phyloP scores from a whole-genome alignment of 2,797 vertebrate genomes.

The Galago senegalensis region DNA sequence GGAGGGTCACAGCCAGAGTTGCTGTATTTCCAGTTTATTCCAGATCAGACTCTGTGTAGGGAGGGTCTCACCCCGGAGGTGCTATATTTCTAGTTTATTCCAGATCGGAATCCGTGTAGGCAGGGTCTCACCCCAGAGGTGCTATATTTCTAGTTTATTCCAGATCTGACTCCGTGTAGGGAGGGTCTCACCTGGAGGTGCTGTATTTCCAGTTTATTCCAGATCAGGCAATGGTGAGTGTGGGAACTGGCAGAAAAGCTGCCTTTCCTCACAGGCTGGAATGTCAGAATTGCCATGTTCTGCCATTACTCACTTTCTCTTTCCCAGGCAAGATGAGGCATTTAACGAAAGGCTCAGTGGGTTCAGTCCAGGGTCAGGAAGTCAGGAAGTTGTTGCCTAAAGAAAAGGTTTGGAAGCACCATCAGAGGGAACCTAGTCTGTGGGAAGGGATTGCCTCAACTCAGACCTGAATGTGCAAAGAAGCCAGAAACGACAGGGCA shows the following conservation, averaged over 20 bases:
- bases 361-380: rapidly evolving
- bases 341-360: not conserved
- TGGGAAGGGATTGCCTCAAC: rapidly evolving
- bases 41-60: no score
- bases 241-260: not conserved
- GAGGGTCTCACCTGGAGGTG: rapidly evolving
- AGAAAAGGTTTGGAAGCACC: not conserved
- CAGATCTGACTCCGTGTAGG: not conserved
- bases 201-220: not conserved
- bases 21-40: no score
- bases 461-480: rapidly evolving
- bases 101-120: not conserved
- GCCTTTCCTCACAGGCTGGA: rapidly evolving
- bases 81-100: no score
- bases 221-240: rapidly evolving
- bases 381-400: rapidly evolving
- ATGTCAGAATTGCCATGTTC: rapidly evolving
- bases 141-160: not conserved
- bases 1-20: rapidly evolving
- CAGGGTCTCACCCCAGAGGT: rapidly evolving
- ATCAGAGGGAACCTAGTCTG: rapidly evolving
- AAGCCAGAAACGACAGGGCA: no score
- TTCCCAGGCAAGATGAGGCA: no score
- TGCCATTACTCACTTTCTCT: rapidly evolving
- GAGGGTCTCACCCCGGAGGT: no score